A percentile compares a stretch with the other conserved stretches of the same genome.
Conservation (phyloP, 2,113 vertebrate species). For the Phoxinus phoxinus region DNA sequence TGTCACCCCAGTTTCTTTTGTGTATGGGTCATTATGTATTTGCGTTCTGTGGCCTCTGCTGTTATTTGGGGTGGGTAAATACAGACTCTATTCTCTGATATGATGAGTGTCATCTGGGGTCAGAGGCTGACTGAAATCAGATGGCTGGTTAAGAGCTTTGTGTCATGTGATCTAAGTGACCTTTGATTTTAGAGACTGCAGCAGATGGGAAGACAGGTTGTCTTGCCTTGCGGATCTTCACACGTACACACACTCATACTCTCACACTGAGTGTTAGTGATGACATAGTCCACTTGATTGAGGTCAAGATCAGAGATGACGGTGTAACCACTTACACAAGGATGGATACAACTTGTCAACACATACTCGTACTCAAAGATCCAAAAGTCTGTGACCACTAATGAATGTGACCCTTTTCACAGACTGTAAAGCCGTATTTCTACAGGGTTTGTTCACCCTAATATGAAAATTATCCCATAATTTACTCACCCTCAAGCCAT, state of each 20-base stretch:
- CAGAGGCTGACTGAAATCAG: slow-evolving; percentile 21
- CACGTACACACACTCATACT: slow-evolving; percentile 5
- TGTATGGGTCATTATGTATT: background rate
- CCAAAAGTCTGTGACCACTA: background rate
- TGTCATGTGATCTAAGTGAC: slow-evolving; percentile 39
- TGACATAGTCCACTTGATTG: slow-evolving; percentile 9
- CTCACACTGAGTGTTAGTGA: slow-evolving; percentile 4
- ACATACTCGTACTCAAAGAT: background rate
- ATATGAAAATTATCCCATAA: too few species aligned
- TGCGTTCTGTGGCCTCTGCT: background rate
- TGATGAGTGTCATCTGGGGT: background rate
- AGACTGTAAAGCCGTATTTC: too few species aligned
- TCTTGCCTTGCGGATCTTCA: slow-evolving; percentile 18
- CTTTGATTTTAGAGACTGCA: slow-evolving; percentile 44
- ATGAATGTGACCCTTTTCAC: background rate
- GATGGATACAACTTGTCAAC: background rate
- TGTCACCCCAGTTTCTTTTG: background rate
- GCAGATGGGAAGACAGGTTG: slow-evolving; percentile 54
- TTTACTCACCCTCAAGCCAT: too few species aligned
- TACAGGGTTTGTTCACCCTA: too few species aligned
- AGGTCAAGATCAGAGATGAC: slow-evolving; percentile 6
- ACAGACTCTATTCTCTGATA: slow-evolving; percentile 7
- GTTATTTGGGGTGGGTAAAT: background rate
- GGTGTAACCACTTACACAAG: background rate
- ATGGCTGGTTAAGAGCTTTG: slow-evolving; percentile 33